Conservation (phyloP, 2,888 invertebrate species). For the Acrobasis repandana region DNA sequence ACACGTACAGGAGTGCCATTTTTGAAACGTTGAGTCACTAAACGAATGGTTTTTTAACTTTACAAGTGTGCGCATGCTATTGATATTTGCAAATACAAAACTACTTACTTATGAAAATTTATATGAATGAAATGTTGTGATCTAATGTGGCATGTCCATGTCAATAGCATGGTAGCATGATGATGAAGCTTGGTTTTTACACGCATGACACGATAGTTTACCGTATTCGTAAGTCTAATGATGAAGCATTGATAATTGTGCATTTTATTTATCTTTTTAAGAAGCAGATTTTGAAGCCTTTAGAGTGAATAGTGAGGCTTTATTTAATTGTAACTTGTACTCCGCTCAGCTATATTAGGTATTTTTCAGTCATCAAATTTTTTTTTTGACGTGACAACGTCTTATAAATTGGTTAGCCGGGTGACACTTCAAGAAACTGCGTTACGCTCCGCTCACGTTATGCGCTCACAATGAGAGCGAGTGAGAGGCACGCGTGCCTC, state of each 20-base stretch:
- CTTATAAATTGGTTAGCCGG: no score
- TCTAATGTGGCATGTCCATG: background rate
- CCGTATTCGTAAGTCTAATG: constrained; percentile 15
- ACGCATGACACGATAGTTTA: constrained; percentile 13
- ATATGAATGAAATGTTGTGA: background rate
- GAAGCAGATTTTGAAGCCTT: background rate
- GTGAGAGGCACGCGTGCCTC: no score
- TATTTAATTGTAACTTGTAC: background rate
- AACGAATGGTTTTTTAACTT: no score
- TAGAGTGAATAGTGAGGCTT: background rate
- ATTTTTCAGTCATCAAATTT: no score
- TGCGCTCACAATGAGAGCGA: no score
- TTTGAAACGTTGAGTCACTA: no score
- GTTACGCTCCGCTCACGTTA: no score
- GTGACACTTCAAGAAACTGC: no score
- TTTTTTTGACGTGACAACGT: no score
- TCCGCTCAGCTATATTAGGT: background rate
- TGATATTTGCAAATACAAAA: no score
- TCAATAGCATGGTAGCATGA: constrained; percentile 5
- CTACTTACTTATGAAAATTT: background rate
- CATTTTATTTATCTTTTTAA: background rate
- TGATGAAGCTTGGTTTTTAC: constrained; percentile 5
- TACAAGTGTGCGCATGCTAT: no score
- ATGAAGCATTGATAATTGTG: background rate
- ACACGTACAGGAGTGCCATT: no score